phyloP scores from a whole-genome alignment of 2,888 invertebrate genomes.

The Notodonta dromedarius region DNA sequence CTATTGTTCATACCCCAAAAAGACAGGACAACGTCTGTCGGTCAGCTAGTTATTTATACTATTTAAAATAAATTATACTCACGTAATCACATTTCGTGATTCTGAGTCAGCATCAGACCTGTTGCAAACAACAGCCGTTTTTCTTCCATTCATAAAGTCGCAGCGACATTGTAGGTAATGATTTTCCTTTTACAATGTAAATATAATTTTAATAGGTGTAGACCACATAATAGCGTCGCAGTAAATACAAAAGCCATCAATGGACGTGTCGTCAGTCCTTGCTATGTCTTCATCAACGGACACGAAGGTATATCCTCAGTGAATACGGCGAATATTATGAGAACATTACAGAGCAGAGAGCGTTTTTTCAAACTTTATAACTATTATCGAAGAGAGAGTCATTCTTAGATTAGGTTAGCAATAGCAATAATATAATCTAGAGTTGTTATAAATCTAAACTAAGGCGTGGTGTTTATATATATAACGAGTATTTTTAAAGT shows the following conservation, averaged over 20 bases:
- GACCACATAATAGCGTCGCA: conserved; percentile 29
- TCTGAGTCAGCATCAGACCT: not conserved
- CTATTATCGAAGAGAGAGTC: too few relatives aligned
- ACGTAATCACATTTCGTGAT: too few relatives aligned
- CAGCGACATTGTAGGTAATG: not conserved
- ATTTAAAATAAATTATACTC: too few relatives aligned
- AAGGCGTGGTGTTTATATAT: too few relatives aligned
- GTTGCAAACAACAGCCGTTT: not conserved
- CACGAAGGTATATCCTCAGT: not conserved
- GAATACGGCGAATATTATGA: not conserved
- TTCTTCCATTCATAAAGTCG: not conserved
- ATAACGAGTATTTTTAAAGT: too few relatives aligned
- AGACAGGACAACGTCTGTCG: too few relatives aligned
- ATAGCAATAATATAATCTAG: too few relatives aligned
- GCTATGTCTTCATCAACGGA: conserved; percentile 30
- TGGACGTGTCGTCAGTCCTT: conserved; percentile 30
- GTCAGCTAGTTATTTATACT: too few relatives aligned
- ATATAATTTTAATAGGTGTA: conserved; percentile 15
- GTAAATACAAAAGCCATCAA: conserved; percentile 35
- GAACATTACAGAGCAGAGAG: not conserved
- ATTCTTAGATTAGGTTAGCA: too few relatives aligned
- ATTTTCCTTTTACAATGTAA: not conserved
- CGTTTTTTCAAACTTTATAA: too few relatives aligned
- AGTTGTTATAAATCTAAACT: too few relatives aligned
- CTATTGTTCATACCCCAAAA: too few relatives aligned